Conservation (phyloP, 2,113 vertebrate species). For the Cyprinodon brontotheroides region DNA sequence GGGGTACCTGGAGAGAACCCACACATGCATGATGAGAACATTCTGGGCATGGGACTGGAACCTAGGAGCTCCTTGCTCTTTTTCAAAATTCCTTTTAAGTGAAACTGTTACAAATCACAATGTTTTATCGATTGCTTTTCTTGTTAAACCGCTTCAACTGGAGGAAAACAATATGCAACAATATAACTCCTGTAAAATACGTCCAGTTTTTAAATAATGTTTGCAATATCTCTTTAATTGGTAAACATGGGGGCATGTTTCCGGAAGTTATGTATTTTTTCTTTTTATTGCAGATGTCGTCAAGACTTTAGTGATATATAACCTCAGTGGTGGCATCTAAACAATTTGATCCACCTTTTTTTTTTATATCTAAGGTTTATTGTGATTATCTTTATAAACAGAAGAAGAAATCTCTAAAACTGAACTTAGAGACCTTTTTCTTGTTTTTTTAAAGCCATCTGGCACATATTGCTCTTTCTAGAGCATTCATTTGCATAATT, state of each 20-base stretch:
- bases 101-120: not conserved
- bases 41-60: no score
- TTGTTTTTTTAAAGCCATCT: constrained; percentile 24
- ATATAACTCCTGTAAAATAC: not conserved
- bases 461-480: constrained; percentile 11
- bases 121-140: not conserved
- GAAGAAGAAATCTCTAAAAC: not conserved
- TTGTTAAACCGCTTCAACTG: not conserved
- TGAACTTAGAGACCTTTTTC: not conserved
- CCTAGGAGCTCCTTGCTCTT: no score
- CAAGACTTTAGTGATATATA: not conserved
- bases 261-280: not conserved
- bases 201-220: not conserved
- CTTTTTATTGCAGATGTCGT: not conserved
- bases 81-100: not conserved
- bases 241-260: not conserved
- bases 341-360: not conserved
- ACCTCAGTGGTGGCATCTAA: not conserved
- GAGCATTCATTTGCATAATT: constrained; percentile 21
- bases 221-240: not conserved
- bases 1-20: no score
- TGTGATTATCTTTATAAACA: not conserved
- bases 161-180: not conserved
- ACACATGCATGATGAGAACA: no score
- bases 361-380: not conserved